Evolutionary conservation across 2,888 invertebrate genomes (phyloP).

Genomic region (Apamea epomidion): DNA sequence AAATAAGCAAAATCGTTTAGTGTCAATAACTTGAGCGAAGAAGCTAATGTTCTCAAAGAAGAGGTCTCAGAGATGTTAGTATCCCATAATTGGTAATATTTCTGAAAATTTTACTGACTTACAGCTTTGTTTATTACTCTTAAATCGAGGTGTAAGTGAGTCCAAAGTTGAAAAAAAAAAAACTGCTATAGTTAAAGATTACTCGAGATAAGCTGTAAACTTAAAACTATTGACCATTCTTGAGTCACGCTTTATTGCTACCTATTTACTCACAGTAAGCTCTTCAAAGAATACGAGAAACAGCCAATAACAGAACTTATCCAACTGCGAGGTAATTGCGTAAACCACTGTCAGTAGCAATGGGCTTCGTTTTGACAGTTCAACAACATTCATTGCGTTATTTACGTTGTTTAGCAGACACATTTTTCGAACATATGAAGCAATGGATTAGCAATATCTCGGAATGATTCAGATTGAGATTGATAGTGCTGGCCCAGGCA

Average conservation of each 20-base stretch:
- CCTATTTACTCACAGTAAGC: neutral
- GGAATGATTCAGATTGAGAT: no score
- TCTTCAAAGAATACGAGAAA: neutral
- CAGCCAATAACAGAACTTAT: neutral
- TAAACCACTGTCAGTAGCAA: no score
- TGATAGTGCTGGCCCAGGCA: no score
- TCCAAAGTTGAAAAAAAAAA: neutral
- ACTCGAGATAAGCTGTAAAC: neutral
- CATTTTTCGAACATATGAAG: no score
- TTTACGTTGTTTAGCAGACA: no score
- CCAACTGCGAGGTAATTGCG: neutral
- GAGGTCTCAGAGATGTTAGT: neutral
- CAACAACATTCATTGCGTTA: no score
- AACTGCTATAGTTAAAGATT: neutral
- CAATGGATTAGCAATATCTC: no score
- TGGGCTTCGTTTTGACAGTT: no score
- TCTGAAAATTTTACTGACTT: neutral
- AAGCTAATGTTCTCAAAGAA: slow-evolving; percentile 1
- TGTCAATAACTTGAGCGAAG: no score
- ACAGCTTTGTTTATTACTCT: neutral
- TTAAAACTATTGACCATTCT: neutral
- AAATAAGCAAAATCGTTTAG: neutral
- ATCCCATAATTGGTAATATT: neutral
- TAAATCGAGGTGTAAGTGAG: neutral
- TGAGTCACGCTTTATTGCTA: neutral